Conservation (phyloP, 1,140 invertebrate genomes). For the Ostrea edulis region DNA sequence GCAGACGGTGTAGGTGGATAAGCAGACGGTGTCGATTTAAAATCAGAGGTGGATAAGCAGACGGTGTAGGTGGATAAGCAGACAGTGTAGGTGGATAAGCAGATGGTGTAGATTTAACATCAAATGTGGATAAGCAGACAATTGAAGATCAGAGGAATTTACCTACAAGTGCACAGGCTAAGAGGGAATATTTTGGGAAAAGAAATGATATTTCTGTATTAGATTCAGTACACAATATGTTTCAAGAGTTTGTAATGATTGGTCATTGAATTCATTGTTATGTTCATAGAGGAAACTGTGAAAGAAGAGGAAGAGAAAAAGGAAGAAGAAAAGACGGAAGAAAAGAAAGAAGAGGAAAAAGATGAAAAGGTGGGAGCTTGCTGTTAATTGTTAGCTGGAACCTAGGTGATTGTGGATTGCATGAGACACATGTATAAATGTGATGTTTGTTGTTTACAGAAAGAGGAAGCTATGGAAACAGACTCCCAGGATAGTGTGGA, state of each 20-base stretch:
- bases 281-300: not conserved
- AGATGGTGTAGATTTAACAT: too few species aligned
- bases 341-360: slow-evolving; percentile 58
- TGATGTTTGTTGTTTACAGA: slow-evolving; percentile 22
- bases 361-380: slow-evolving; percentile 66
- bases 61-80: too few species aligned
- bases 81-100: too few species aligned
- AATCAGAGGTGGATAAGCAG: too few species aligned
- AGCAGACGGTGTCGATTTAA: too few species aligned
- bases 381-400: slow-evolving; percentile 29
- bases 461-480: slow-evolving; percentile 70
- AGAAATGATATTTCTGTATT: not conserved
- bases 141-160: too few species aligned
- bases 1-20: too few species aligned
- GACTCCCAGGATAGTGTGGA: slow-evolving; percentile 73
- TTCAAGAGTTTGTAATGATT: not conserved
- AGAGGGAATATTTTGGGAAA: too few species aligned
- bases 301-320: slow-evolving; percentile 51
- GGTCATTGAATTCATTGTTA: not conserved
- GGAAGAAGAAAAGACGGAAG: slow-evolving; percentile 63
- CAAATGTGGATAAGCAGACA: too few species aligned
- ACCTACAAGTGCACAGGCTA: too few species aligned
- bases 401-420: too few species aligned
- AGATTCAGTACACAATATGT: not conserved
- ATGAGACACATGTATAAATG: not conserved